Evolutionary conservation across 2,113 vertebrate species (phyloP).

Genomic region (Gnathonemus longibarbis): DNA sequence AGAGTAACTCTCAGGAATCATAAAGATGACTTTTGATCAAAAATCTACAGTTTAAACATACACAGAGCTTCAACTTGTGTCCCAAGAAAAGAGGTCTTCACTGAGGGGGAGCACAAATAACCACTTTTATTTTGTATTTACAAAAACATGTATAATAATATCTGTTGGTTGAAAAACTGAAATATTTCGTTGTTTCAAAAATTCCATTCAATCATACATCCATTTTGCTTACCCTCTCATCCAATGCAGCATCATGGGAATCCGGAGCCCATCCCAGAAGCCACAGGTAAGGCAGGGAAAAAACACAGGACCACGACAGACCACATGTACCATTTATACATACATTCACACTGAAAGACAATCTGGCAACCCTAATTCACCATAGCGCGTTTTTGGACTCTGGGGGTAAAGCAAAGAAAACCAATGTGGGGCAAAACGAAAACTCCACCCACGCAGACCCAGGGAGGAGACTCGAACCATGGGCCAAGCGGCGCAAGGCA

Average conservation of each 20-base stretch:
- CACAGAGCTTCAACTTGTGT: background rate
- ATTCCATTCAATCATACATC: background rate
- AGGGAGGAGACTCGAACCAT: background rate
- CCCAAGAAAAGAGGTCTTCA: background rate
- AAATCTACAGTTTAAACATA: background rate
- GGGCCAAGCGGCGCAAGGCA: background rate
- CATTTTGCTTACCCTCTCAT: background rate
- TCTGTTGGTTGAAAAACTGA: background rate
- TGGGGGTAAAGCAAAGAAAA: background rate
- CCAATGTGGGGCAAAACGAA: background rate
- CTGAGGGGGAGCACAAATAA: background rate
- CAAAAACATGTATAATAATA: background rate
- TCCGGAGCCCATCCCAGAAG: background rate
- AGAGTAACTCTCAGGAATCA: background rate
- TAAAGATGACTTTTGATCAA: background rate
- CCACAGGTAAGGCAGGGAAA: background rate
- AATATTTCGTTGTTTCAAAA: background rate
- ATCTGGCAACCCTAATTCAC: background rate
- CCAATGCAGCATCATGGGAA: background rate
- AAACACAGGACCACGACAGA: background rate
- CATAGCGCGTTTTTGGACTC: background rate
- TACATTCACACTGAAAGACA: background rate
- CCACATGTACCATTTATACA: background rate
- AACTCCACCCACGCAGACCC: background rate
- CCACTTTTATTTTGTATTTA: background rate